These are phyloP conservation scores for Criorhina ranunculi DNA, from an alignment of 2,888 invertebrate genomes.

Conservation along the genomic window DNA sequence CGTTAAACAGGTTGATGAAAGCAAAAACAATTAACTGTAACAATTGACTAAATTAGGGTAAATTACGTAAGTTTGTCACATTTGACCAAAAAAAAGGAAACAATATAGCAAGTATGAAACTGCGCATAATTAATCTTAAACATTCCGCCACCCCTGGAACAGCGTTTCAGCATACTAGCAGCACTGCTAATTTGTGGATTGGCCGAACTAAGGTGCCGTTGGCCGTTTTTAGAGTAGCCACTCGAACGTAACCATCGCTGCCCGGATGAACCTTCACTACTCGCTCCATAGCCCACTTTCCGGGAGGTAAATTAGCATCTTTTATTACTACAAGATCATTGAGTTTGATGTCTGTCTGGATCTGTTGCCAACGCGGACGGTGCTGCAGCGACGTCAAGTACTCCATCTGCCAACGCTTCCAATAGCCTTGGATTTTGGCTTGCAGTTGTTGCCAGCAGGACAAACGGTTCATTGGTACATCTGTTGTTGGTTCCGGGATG, in stretches of 20 bases:
- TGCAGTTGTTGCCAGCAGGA: conserved; percentile 48
- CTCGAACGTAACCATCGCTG: conserved; percentile 33
- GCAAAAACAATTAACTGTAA: too few species aligned
- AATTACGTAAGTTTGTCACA: too few species aligned
- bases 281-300: conserved; percentile 47
- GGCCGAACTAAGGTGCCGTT: conserved; percentile 25
- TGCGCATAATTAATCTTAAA: too few species aligned
- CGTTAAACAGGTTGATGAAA: too few species aligned
- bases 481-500: conserved; percentile 16
- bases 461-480: conserved; percentile 9
- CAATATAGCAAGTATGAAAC: too few species aligned
- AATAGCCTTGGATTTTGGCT: conserved; percentile 29
- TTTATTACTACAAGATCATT: conserved; percentile 47
- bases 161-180: conserved; percentile 9
- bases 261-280: conserved; percentile 14
- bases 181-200: conserved; percentile 14
- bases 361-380: conserved; percentile 41
- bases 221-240: conserved; percentile 18
- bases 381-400: conserved; percentile 49
- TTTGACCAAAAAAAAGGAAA: too few species aligned
- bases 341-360: conserved; percentile 4
- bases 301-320: conserved; percentile 33
- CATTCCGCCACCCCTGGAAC: conserved; percentile 20
- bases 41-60: too few species aligned
- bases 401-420: conserved; percentile 49